Evolutionary conservation across 2,113 vertebrate species (phyloP), one percentile per base, ranked within the genome.

Genomic region (Serinus canaria): DNA sequence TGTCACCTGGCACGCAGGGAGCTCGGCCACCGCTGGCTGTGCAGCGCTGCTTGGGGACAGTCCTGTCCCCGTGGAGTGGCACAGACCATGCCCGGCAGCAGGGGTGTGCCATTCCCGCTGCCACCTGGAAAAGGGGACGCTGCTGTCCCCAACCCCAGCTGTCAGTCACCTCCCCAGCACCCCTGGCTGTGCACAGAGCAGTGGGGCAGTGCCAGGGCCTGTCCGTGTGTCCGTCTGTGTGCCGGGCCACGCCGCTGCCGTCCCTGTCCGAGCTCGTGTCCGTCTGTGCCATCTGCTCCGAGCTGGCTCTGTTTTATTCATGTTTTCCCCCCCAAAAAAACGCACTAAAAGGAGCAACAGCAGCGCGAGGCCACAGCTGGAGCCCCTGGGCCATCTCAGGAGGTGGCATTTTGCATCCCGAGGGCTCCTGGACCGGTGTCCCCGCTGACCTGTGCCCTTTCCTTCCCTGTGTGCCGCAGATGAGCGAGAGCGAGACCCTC

Each of bases 401-500:
- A 53, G 82, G 92, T 64, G 96, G 20, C 79, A 15, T 4, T 67
- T 49, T 2, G 31, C 62, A 21, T 47, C 68, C 92, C 1, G 35
- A 50, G 17, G 24, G 33, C 56, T 70, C 60, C 63, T 0, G 74
- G 30, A 37, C 4, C 4, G 3, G 16, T 53, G 15, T 81, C 95
- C 89, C 91, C 13, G 41, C 95, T 96, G 93, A 96, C 89, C 19
- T 85, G 85, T 97, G 96, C 96, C 82, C 91, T 98, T 98, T 98
- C 97, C 98, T 98, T 97, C 98, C 98, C 96, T 95, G 86, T 96
- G 95, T 97, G 97, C 96, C 92, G 39, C 97, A 99, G 98, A 99
- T 99, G 98, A 98, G 98, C 96, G 98, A 98, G 96, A 98, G 98
- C 30, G 98, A 98, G 95, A 98, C 98, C 95, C 97, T 99, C 97